Conservation (phyloP, 35 echinoderm and acorn worm species). For the Ophiothrix spiculata region DNA sequence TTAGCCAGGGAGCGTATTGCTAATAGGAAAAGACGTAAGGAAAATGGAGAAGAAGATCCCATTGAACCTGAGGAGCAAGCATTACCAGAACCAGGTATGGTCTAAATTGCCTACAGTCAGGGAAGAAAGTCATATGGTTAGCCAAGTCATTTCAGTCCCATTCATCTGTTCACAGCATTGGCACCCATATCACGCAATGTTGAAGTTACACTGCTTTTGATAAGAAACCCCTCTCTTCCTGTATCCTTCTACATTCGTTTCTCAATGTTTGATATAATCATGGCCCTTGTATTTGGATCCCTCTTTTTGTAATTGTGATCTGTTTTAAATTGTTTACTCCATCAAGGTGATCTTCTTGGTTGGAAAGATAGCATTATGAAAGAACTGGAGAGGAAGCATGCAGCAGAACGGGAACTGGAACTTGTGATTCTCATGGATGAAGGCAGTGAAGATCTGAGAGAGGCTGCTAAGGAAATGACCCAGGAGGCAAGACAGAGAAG, state of each 20-base stretch:
- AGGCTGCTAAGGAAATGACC: slow-evolving; percentile 76
- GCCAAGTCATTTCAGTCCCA: too few relatives aligned
- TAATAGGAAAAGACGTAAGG: slow-evolving; percentile 39
- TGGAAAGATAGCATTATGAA: slow-evolving; percentile 66
- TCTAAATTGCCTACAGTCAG: background rate
- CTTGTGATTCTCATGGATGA: slow-evolving; percentile 83
- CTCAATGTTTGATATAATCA: too few relatives aligned
- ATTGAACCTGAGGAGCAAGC: slow-evolving; percentile 45
- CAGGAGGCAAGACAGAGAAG: slow-evolving; percentile 67
- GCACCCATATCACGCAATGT: background rate
- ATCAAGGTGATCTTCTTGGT: slow-evolving; percentile 64
- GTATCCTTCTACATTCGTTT: too few relatives aligned
- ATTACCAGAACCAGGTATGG: slow-evolving; percentile 48
- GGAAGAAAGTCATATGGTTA: too few relatives aligned
- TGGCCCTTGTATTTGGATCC: too few relatives aligned
- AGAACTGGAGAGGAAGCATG: slow-evolving; percentile 67
- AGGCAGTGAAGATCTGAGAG: slow-evolving; percentile 83
- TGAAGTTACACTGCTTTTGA: too few relatives aligned
- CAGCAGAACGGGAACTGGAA: slow-evolving; percentile 57
- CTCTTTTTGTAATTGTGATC: too few relatives aligned
- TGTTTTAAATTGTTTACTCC: background rate
- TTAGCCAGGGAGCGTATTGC: slow-evolving; percentile 66
- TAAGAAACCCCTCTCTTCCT: too few relatives aligned
- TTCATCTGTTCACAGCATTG: background rate
- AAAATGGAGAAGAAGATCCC: background rate